Conservation (phyloP, 2,113 vertebrate genomes). For the Centropus unirufus region DNA sequence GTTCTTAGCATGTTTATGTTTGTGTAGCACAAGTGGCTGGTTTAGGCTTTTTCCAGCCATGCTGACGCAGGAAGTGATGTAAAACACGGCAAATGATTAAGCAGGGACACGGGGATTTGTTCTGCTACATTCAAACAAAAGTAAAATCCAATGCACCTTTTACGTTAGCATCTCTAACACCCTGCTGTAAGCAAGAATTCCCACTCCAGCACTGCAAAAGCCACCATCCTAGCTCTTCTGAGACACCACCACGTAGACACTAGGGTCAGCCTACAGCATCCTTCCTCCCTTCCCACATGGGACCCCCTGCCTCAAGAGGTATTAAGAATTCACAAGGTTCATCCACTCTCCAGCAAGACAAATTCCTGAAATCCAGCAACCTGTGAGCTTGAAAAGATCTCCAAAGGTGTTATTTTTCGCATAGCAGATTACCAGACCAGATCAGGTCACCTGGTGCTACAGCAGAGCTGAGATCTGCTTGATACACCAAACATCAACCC, state of each 20-base stretch:
- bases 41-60: constrained; percentile 44
- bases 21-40: not conserved
- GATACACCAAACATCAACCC: not conserved
- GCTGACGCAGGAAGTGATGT: constrained; percentile 44
- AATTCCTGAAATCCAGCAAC: not conserved
- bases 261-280: not conserved
- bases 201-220: not conserved
- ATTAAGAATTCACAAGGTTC: not conserved
- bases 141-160: not conserved
- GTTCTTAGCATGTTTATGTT: constrained; percentile 38
- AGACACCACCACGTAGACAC: not conserved
- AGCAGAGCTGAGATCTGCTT: not conserved
- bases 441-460: not conserved
- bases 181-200: not conserved
- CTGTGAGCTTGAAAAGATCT: not conserved
- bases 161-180: not conserved
- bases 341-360: not conserved
- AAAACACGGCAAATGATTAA: constrained; percentile 12
- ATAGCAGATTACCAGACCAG: not conserved
- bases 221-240: not conserved
- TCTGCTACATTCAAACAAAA: constrained; percentile 7
- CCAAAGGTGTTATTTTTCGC: not conserved
- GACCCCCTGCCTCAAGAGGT: not conserved
- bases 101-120: not conserved
- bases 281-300: not conserved